Evolutionary conservation across 1,140 invertebrate species (phyloP), one percentile per base, ranked within the genome.

Genomic region (Zaprionus vittiger): DNA sequence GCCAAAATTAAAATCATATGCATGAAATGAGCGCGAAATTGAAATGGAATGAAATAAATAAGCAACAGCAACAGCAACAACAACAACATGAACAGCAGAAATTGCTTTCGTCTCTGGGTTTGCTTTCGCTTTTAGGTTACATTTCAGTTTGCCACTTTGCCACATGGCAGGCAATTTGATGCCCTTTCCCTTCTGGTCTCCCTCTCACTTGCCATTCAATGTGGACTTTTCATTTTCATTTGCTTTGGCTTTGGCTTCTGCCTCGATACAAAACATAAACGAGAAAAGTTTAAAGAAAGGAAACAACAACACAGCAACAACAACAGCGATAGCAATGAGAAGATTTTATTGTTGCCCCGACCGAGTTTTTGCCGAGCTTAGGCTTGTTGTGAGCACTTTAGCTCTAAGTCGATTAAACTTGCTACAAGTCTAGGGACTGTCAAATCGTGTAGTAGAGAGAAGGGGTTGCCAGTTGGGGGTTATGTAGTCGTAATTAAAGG

Each of bases 11-110:
- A 89, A 90, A 89, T 89, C 86, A 89, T 89, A 89, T 89, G 85
- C 85, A 90, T 89, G 85, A 89, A 89, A 89, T 89, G 81, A 89
- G 85, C 81, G 79, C 85, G 76, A 90, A 89, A 89, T 89, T 85
- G 85, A 82, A 89, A 90, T 85, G 85, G 73, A 90, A 89, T 85
- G 79, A 90, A 90, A 89, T 89, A 81, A 81, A 76, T 77, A 73
- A 78, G 57, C 59, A 52, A n/a, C 63, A 66, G 57, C 59, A 52
- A n/a, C 63, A 66, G 37, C 63, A 67, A 56, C 56, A 57, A 34
- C 69, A 72, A 65, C 63, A 77, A 61, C 68, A 72, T 15, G 34
- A 56, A 15, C 15, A 38, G 37, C 37, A 14, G 14, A 38, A 38
- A 47, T 17, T 17, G n/a, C 41, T 47, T 47, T 47, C 41, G 38